Conservation (phyloP, 2,797 vertebrate genomes). For the Choloepus didactylus region DNA sequence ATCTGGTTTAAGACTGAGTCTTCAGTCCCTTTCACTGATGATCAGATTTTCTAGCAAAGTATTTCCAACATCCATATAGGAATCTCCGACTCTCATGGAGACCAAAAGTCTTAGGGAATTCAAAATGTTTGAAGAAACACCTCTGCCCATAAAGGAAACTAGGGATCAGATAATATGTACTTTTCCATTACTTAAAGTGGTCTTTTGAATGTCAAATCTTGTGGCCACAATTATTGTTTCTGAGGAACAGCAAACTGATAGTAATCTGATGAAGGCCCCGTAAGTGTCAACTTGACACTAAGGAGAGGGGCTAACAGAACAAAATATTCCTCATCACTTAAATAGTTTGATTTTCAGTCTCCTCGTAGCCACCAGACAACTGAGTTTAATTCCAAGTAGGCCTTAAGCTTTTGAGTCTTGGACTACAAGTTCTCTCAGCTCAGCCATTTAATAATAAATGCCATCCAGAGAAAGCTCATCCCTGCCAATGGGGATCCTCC, state of each 20-base stretch:
- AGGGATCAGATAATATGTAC: background rate
- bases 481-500: constrained; percentile 28
- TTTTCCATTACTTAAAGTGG: background rate
- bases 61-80: constrained; percentile 14
- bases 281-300: background rate
- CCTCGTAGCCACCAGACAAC: constrained; percentile 25
- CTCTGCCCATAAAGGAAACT: background rate
- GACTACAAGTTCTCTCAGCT: constrained; percentile 51
- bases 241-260: constrained; percentile 20
- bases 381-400: constrained; percentile 47
- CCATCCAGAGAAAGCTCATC: constrained; percentile 44
- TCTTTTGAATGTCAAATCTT: constrained; percentile 31
- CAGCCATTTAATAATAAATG: constrained; percentile 45
- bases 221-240: constrained; percentile 44
- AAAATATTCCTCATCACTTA: constrained; percentile 42
- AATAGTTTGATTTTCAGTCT: constrained; percentile 62
- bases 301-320: background rate
- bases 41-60: constrained; percentile 36
- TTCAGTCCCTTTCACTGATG: constrained; percentile 22
- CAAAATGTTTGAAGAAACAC: constrained; percentile 36
- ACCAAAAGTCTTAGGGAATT: constrained; percentile 34
- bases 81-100: background rate
- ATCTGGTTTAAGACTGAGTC: background rate
- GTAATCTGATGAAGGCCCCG: constrained; percentile 28
- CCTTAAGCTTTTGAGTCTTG: constrained; percentile 49